Percentiles rank a stretch among this genome's conserved stretches.
phyloP scores from a whole-genome alignment of 2,888 invertebrate species.

The Oscheius myriophilus region DNA sequence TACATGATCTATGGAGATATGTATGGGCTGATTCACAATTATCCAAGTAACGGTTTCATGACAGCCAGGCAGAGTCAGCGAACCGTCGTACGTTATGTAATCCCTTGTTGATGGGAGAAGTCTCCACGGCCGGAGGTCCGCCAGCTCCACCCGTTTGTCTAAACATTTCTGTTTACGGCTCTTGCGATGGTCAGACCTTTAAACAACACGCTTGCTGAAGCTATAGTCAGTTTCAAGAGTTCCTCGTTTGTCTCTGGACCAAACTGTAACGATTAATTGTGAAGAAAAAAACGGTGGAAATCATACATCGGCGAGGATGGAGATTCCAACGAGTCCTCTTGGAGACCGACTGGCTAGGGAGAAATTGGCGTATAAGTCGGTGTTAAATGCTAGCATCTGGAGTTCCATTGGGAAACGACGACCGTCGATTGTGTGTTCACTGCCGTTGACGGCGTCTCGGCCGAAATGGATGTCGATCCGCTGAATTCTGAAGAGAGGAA shows the following conservation, averaged over 20 bases:
- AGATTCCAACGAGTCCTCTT: slow-evolving; percentile 92
- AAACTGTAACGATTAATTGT: slow-evolving; percentile 39
- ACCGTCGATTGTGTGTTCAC: slow-evolving; percentile 94
- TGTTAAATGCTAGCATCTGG: slow-evolving; percentile 97
- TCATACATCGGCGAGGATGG: slow-evolving; percentile 87
- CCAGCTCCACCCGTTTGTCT: slow-evolving; percentile 52
- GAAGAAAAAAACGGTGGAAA: not conserved
- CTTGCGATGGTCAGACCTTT: slow-evolving; percentile 27
- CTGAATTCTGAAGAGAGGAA: slow-evolving; percentile 46
- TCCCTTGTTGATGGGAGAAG: slow-evolving; percentile 57
- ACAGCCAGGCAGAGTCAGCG: slow-evolving; percentile 87
- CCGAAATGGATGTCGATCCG: slow-evolving; percentile 80
- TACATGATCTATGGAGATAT: slow-evolving; percentile 93
- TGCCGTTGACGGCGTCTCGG: slow-evolving; percentile 85
- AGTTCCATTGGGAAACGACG: slow-evolving; percentile 97
- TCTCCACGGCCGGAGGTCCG: slow-evolving; percentile 58
- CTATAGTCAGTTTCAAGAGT: slow-evolving; percentile 55
- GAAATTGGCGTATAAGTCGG: slow-evolving; percentile 93
- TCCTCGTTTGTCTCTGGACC: slow-evolving; percentile 56
- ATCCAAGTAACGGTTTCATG: slow-evolving; percentile 83
- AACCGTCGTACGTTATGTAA: slow-evolving; percentile 76
- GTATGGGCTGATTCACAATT: slow-evolving; percentile 95
- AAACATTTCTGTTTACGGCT: not conserved
- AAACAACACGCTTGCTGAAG: slow-evolving; percentile 45
- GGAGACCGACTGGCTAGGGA: slow-evolving; percentile 91